Evolutionary conservation across 2,113 vertebrate genomes (phyloP).

Genomic region (Micronisus gabar): DNA sequence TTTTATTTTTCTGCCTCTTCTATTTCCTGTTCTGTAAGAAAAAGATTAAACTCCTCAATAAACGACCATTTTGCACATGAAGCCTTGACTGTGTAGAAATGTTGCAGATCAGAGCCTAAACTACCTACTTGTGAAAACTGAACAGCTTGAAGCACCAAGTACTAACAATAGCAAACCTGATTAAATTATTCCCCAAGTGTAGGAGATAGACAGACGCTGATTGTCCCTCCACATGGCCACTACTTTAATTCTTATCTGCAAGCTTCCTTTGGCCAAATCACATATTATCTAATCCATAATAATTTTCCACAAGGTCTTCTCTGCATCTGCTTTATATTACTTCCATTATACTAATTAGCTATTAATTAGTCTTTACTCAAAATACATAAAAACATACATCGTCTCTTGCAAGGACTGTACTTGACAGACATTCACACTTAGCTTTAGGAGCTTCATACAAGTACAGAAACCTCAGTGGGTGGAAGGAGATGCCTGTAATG

Average conservation of each 20-base stretch:
- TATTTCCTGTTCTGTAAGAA: neutral
- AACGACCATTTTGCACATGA: neutral
- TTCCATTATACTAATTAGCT: conserved; percentile 76
- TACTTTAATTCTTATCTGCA: conserved; percentile 68
- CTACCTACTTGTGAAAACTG: conserved; percentile 57
- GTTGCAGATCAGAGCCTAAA: conserved; percentile 39
- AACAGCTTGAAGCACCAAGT: conserved; percentile 71
- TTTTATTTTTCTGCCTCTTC: neutral
- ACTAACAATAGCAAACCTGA: conserved; percentile 70
- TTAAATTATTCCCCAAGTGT: conserved; percentile 66
- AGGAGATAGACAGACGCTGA: conserved; percentile 53
- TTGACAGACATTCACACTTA: conserved; percentile 75
- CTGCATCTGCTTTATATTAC: conserved; percentile 77
- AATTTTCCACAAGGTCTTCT: conserved; percentile 74
- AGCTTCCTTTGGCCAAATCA: conserved; percentile 66
- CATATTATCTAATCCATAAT: conserved; percentile 67
- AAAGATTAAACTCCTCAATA: neutral
- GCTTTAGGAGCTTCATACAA: conserved; percentile 59
- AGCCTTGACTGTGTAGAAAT: conserved; percentile 49
- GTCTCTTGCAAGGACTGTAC: conserved; percentile 57
- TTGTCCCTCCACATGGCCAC: conserved; percentile 67
- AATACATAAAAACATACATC: conserved; percentile 64
- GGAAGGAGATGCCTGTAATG: conserved; percentile 7
- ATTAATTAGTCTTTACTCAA: conserved; percentile 78
- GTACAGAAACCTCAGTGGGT: conserved; percentile 35